These are phyloP conservation scores for Hololepta plana DNA, from an alignment of 2,888 invertebrate genomes.

Conservation along the genomic window DNA sequence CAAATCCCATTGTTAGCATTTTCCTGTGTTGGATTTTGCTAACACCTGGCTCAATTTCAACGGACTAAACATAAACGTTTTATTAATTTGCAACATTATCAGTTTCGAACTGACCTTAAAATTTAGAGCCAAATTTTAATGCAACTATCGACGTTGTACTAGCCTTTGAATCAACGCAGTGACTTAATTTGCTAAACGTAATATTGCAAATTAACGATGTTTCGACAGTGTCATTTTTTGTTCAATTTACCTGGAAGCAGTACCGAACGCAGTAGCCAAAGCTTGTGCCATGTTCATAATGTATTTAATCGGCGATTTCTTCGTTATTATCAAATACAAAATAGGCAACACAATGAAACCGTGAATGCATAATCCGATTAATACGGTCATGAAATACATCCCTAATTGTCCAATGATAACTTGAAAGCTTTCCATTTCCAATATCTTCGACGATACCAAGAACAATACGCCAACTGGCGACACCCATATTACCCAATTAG, in stretches of 20 bases:
- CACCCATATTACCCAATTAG: slow-evolving; percentile 29
- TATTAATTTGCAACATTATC: no score
- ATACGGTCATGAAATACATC: slow-evolving; percentile 51
- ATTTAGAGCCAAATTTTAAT: no score
- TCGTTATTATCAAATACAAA: slow-evolving; percentile 40
- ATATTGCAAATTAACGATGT: no score
- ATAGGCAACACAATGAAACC: slow-evolving; percentile 49
- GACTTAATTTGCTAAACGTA: no score
- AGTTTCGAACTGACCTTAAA: no score
- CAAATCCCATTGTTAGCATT: no score
- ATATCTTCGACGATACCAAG: slow-evolving; percentile 42
- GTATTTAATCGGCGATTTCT: slow-evolving; percentile 40
- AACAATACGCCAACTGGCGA: slow-evolving; percentile 43
- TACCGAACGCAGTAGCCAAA: slow-evolving; percentile 57
- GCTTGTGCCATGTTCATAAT: slow-evolving; percentile 43
- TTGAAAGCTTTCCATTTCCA: slow-evolving; percentile 44
- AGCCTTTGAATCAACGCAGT: no score
- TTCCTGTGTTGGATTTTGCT: no score
- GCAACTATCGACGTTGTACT: no score
- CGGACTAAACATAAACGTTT: no score
- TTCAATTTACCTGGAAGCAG: slow-evolving; percentile 44
- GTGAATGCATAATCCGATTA: slow-evolving; percentile 46
- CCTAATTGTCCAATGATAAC: slow-evolving; percentile 47
- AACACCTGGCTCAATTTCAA: no score
- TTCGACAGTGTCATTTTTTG: no score